phyloP scores from a whole-genome alignment of 2,797 vertebrate genomes.

The Galago senegalensis region DNA sequence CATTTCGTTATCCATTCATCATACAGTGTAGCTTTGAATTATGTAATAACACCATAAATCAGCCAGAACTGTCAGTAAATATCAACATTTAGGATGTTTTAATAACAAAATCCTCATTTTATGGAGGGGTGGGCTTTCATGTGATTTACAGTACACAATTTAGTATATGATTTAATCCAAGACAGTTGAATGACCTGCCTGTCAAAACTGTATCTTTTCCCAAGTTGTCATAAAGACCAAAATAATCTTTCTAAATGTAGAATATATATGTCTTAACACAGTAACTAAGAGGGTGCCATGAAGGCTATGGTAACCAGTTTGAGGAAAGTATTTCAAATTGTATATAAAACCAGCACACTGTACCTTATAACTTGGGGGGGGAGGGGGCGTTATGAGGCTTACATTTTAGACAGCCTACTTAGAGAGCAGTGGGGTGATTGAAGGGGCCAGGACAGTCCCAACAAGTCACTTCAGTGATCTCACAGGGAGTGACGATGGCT shows the following conservation, averaged over 20 bases:
- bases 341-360: no score
- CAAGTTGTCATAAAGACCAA: background rate
- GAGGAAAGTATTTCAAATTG: no score
- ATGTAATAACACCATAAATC: background rate
- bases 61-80: background rate
- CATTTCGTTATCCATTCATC: background rate
- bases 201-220: background rate
- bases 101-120: background rate
- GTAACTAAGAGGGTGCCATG: no score
- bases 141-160: background rate
- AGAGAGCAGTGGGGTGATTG: background rate
- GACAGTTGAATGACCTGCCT: background rate
- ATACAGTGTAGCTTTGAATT: background rate
- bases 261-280: no score
- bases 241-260: background rate
- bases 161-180: background rate
- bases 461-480: background rate
- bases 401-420: background rate
- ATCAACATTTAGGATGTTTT: background rate
- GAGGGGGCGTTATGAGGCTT: background rate
- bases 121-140: background rate
- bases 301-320: no score
- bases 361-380: background rate
- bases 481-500: background rate
- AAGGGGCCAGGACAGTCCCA: background rate